Evolutionary conservation across 2,113 vertebrate species (phyloP).

Genomic region (Myxocyprinus asiaticus): DNA sequence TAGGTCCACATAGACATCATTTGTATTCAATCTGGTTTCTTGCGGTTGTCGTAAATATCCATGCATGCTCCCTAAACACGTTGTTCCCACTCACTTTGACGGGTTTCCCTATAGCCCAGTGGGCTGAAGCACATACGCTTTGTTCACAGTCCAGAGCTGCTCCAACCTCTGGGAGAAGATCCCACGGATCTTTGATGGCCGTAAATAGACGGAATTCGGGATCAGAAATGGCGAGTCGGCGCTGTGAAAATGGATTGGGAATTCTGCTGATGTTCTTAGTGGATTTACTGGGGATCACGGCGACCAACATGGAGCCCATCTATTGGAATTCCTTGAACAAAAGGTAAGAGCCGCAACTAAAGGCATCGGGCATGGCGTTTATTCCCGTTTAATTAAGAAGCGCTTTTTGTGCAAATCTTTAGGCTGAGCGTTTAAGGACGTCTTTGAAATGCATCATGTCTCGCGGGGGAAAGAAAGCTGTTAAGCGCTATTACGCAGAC

Average conservation of each 20-base stretch:
- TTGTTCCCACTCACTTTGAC: slow-evolving; percentile 59
- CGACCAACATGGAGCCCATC: slow-evolving; percentile 81
- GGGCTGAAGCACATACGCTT: slow-evolving; percentile 56
- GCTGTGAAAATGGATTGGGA: slow-evolving; percentile 68
- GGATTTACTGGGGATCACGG: slow-evolving; percentile 78
- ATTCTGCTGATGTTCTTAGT: slow-evolving; percentile 76
- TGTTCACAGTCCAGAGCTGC: slow-evolving; percentile 53
- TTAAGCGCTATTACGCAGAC: slow-evolving; percentile 30
- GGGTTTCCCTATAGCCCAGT: slow-evolving; percentile 58
- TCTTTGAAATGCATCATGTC: slow-evolving; percentile 6
- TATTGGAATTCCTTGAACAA: slow-evolving; percentile 82
- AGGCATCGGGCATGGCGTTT: slow-evolving; percentile 16
- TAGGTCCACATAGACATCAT: slow-evolving; percentile 4
- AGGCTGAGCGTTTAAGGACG: slow-evolving; percentile 8
- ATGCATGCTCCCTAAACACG: slow-evolving; percentile 61
- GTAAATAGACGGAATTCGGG: slow-evolving; percentile 59
- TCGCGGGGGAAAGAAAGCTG: slow-evolving; percentile 7
- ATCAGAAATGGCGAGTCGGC: slow-evolving; percentile 72
- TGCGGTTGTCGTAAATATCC: slow-evolving; percentile 54
- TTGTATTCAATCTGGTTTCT: slow-evolving; percentile 18
- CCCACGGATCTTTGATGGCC: slow-evolving; percentile 61
- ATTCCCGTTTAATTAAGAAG: slow-evolving; percentile 18
- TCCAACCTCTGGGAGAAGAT: slow-evolving; percentile 45
- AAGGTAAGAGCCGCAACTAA: slow-evolving; percentile 68
- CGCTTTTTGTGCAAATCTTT: background rate